Evolutionary conservation across 2,797 vertebrate species (phyloP).

Genomic region (Triplophysa bombifrons): DNA sequence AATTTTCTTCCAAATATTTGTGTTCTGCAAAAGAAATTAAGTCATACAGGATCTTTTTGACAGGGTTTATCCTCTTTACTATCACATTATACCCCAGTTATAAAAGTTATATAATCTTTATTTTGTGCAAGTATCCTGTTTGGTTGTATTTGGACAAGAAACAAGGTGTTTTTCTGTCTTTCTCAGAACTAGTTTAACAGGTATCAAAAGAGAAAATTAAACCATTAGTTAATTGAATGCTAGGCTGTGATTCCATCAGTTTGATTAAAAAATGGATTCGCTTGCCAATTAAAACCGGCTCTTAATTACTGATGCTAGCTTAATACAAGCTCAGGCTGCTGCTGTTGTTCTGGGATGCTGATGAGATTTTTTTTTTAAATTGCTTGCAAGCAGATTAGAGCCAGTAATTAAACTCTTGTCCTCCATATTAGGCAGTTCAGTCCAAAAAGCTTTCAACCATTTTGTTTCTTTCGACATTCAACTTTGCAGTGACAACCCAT

Average conservation of each 20-base stretch:
- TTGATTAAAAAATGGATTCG: slow-evolving; percentile 15
- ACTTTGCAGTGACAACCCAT: background rate
- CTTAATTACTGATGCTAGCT: slow-evolving; percentile 33
- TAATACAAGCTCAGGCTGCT: slow-evolving; percentile 21
- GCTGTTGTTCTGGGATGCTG: slow-evolving; percentile 37
- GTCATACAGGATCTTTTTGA: too few relatives aligned
- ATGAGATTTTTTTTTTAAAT: slow-evolving; percentile 16
- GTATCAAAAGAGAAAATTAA: slow-evolving; percentile 14
- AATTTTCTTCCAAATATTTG: too few relatives aligned
- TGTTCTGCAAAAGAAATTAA: too few relatives aligned
- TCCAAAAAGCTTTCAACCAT: slow-evolving; percentile 12
- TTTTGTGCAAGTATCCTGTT: background rate
- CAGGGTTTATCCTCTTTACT: too few relatives aligned
- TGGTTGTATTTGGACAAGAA: background rate
- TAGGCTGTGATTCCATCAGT: slow-evolving; percentile 1
- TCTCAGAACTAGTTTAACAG: slow-evolving; percentile 8
- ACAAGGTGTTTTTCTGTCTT: slow-evolving; percentile 9
- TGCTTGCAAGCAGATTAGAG: slow-evolving; percentile 37
- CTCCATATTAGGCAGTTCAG: slow-evolving; percentile 11
- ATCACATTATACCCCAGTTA: background rate
- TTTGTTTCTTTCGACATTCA: slow-evolving; percentile 7
- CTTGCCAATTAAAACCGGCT: slow-evolving; percentile 10
- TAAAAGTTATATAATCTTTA: too few relatives aligned
- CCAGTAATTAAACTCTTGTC: slow-evolving; percentile 40
- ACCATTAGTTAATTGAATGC: slow-evolving; percentile 6